A percentile compares a stretch with the other conserved stretches of the same genome.
Evolutionary conservation across 2,888 invertebrate genomes (phyloP).

Genomic region (Poecilus cupreus): DNA sequence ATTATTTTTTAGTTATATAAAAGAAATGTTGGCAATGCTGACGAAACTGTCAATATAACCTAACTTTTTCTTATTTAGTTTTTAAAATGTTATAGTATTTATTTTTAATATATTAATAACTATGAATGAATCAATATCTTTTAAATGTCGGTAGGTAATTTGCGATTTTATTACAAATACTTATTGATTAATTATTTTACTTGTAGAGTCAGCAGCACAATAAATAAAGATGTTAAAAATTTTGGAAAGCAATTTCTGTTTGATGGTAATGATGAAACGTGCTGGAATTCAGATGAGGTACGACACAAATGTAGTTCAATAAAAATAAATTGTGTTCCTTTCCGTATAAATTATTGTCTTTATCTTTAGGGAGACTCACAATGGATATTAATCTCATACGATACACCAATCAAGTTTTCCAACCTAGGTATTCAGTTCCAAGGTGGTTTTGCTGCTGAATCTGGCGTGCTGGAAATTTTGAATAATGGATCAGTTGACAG

Average conservation of each 20-base stretch:
- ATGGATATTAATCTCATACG: slow-evolving; percentile 29
- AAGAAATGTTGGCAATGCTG: no score
- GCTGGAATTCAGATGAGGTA: slow-evolving; percentile 55
- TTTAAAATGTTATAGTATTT: no score
- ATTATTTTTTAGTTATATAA: no score
- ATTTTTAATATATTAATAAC: background rate
- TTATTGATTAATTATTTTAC: no score
- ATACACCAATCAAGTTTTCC: slow-evolving; percentile 20
- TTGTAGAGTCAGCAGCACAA: slow-evolving; percentile 52
- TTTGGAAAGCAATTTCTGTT: slow-evolving; percentile 56
- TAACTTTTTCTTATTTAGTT: no score
- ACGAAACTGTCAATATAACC: no score
- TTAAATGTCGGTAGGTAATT: background rate
- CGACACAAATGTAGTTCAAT: background rate
- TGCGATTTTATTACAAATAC: no score
- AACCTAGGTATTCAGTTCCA: slow-evolving; percentile 46
- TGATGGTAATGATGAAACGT: slow-evolving; percentile 54
- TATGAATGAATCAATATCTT: background rate
- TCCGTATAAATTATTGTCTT: background rate
- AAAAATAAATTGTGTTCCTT: background rate
- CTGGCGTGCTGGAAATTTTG: slow-evolving; percentile 15
- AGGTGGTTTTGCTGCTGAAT: slow-evolving; percentile 49
- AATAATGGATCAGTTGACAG: background rate
- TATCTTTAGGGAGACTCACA: slow-evolving; percentile 43
- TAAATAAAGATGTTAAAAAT: slow-evolving; percentile 47